These are phyloP conservation scores for Oncopeltus fasciatus DNA, from an alignment of 1,140 invertebrate species.

Conservation along the genomic window DNA sequence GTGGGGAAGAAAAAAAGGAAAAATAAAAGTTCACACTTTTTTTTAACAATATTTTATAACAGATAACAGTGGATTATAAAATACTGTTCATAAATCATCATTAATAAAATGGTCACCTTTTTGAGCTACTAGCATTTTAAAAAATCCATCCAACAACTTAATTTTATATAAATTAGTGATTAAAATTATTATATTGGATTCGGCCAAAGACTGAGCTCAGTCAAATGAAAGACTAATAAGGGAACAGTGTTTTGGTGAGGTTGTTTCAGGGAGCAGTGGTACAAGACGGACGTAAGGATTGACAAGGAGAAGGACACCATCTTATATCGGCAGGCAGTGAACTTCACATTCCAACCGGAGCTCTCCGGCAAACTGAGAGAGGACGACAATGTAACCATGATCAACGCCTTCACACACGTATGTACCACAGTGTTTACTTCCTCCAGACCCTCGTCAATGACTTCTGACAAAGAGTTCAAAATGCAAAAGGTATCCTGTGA, in stretches of 20 bases:
- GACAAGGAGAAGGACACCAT: conserved; percentile 7
- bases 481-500: neutral
- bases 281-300: neutral
- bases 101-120: too few species aligned
- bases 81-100: too few species aligned
- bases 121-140: too few species aligned
- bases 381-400: neutral
- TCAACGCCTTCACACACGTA: conserved; percentile 3
- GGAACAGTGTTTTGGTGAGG: neutral
- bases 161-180: too few species aligned
- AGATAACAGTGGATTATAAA: too few species aligned
- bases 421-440: neutral
- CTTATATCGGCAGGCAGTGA: neutral
- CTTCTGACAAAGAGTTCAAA: neutral
- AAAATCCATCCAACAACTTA: too few species aligned
- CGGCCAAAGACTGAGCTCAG: too few species aligned
- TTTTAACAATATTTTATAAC: too few species aligned
- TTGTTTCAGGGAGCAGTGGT: conserved; percentile 8
- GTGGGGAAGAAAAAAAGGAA: too few species aligned
- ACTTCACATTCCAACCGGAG: conserved; percentile 11
- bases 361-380: neutral
- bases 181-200: too few species aligned
- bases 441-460: neutral
- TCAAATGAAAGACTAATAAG: too few species aligned
- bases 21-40: too few species aligned